phyloP scores from a whole-genome alignment of 2,113 vertebrate species.

The Sceloporus tristichus region DNA sequence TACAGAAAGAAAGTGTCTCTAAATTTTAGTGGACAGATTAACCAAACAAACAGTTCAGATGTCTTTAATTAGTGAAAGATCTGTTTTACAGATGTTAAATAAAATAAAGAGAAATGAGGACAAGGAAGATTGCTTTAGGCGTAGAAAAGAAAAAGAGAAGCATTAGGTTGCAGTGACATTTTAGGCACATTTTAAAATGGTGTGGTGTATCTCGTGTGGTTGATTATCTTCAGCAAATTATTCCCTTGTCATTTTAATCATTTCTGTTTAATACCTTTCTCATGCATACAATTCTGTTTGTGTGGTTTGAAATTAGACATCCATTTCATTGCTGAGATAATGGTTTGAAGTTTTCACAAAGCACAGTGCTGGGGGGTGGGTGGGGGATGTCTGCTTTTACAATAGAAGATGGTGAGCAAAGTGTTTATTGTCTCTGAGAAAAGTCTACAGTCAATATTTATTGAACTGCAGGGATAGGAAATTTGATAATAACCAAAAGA shows the following conservation, averaged over 20 bases:
- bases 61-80: constrained; percentile 14
- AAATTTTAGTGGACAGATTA: background rate
- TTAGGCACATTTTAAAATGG: background rate
- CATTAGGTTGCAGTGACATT: background rate
- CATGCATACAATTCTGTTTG: background rate
- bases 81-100: constrained; percentile 3
- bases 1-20: background rate
- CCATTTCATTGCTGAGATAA: background rate
- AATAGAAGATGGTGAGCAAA: constrained; percentile 10
- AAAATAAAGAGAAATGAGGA: constrained; percentile 14
- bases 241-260: constrained; percentile 4
- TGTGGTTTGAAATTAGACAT: background rate
- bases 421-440: constrained; percentile 1
- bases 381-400: constrained; percentile 28
- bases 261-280: constrained; percentile 10
- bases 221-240: background rate
- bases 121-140: constrained; percentile 3
- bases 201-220: background rate
- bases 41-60: background rate
- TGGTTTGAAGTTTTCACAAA: constrained; percentile 2
- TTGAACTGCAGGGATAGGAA: constrained; percentile 41
- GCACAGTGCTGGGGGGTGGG: background rate
- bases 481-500: constrained; percentile 44
- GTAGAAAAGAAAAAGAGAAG: background rate
- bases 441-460: constrained; percentile 53